Evolutionary conservation across 1,140 invertebrate genomes (phyloP), one percentile per base, ranked within the genome.

Genomic region (Pararge aegeria): DNA sequence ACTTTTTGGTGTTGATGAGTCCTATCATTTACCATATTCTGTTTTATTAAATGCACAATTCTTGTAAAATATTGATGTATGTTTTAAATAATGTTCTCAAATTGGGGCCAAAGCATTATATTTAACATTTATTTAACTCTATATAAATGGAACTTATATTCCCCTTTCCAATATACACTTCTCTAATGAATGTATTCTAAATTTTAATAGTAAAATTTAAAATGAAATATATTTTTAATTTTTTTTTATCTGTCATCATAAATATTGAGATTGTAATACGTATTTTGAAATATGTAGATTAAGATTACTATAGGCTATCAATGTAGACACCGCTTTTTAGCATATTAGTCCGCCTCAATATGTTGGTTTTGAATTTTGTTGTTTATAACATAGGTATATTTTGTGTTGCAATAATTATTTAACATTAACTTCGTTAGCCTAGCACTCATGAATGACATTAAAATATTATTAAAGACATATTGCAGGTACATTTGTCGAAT

Each of bases 271-370:
- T n/a, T n/a, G n/a, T n/a, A n/a, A n/a, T n/a, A n/a, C n/a, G n/a
- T n/a, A n/a, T n/a, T n/a, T n/a, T n/a, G n/a, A n/a, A n/a, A n/a
- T n/a, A n/a, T n/a, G n/a, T n/a, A n/a, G n/a, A n/a, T n/a, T n/a
- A n/a, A n/a, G n/a, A n/a, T n/a, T n/a, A n/a, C n/a, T n/a, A n/a
- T n/a, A n/a, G n/a, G n/a, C n/a, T 24, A 24, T 24, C 24, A 24
- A 24, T 29, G 10, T 37, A 37, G 9, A 37, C 34, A n/a, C 30
- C 30, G 49, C 49, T 51, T 51, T 20, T 16, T 51, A 37, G 49
- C 9, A 20, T 51, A 18, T 37, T 51, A 37, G 49, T 30, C 37
- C 10, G 40, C 16, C 27, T 55, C 12, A n/a, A 18, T 55, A 7
- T 21, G 18, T 56, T 29, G 5, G 49, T 27, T 20, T 48, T 20